Base-by-base conservation (phyloP, 2,888 invertebrate genomes). In the Dione vanillae region DNA sequence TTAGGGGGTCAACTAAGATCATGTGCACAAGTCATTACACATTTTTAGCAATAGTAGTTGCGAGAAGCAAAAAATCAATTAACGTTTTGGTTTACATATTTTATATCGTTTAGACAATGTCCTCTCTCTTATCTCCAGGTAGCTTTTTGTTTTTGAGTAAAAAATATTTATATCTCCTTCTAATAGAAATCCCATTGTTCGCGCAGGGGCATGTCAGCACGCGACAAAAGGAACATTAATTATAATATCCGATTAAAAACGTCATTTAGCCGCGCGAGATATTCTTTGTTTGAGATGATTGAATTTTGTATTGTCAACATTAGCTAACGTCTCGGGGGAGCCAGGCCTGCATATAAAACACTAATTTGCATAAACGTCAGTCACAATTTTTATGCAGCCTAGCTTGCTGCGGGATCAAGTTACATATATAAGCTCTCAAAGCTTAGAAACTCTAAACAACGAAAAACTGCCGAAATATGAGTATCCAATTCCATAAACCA, bases 191-290 rank as follows among this genome's bases (percentile, higher is more conserved):
- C 87, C 92, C 87, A 93, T 93, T 93, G 92, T 93, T 93, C 89
- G 90, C 88, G 90, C 91, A 88, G 89, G 91, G 92, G 90, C 87
- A 88, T 87, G 92, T 91, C 92, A 92, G 90, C 92, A 91, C 92
- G 93, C 89, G 92, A 91, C 93, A 92, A 93, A 93, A 92, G 91
- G 88, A 88, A 93, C 94, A 94, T 94, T 93, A 94, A 94, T 94
- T 94, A 94, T 93, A 93, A 93, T 93, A 94, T 94, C 93, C 93
- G 93, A 94, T 94, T 93, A 93, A 92, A 93, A 93, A 88, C 87
- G 88, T 88, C 91, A 92, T 92, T 92, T 91, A 92, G 91, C 85
- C 84, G 86, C 87, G 89, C 91, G 86, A 86, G 90, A 88, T 83
- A 84, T 84, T 84, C 87, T 92, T 93, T 92, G 92, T 93, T 92